Evolutionary conservation across 2,113 vertebrate species (phyloP).

Genomic region (Colistium nudipinnis): DNA sequence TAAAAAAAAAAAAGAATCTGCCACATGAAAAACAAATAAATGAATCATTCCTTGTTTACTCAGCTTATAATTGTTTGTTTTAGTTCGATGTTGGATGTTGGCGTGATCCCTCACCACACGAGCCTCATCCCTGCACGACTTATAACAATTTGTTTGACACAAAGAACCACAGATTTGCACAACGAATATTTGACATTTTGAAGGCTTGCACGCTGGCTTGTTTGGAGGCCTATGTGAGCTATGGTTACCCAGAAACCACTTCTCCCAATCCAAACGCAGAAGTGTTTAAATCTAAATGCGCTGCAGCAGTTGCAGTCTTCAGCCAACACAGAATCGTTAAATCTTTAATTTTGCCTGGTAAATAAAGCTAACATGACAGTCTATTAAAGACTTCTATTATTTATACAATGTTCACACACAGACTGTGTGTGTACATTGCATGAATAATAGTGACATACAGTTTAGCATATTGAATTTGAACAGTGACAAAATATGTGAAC

Average conservation of each 20-base stretch:
- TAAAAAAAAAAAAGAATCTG: too few relatives aligned
- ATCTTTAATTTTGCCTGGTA: not conserved
- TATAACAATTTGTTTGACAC: constrained; percentile 39
- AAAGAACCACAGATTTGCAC: constrained; percentile 47
- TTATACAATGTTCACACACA: not conserved
- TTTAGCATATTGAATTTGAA: not conserved
- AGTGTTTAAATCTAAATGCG: not conserved
- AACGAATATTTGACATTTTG: constrained; percentile 44
- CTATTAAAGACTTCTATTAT: not conserved
- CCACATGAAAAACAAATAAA: constrained; percentile 1
- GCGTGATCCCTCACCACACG: not conserved
- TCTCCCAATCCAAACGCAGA: constrained; percentile 28
- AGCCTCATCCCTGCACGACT: constrained; percentile 8
- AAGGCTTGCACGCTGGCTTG: constrained; percentile 19
- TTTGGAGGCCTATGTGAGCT: constrained; percentile 1
- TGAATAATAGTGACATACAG: too few relatives aligned
- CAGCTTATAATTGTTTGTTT: constrained; percentile 20
- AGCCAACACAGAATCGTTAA: constrained; percentile 3
- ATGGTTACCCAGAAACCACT: constrained; percentile 43
- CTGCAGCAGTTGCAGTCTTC: not conserved
- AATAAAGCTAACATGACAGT: not conserved
- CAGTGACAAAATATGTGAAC: not conserved
- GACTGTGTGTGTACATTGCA: not conserved
- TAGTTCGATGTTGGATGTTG: not conserved
- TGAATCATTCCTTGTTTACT: not conserved